These are phyloP conservation scores for Sinopyrophorus schimmeli DNA, from an alignment of 2,888 invertebrate genomes.

Conservation along the genomic window DNA sequence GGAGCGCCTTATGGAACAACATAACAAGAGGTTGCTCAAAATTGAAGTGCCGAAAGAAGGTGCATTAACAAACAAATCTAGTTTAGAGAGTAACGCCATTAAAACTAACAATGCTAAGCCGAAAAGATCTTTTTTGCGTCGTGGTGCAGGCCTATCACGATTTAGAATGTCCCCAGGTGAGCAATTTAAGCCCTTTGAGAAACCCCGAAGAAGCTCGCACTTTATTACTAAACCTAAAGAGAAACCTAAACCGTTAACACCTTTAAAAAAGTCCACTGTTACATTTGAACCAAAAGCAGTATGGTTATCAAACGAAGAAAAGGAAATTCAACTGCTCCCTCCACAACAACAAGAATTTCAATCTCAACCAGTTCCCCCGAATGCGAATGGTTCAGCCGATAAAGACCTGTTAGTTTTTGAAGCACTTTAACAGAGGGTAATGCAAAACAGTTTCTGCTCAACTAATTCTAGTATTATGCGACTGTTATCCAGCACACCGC, in stretches of 20 bases:
- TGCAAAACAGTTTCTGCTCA: constrained; percentile 60
- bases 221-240: neutral
- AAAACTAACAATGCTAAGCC: constrained; percentile 32
- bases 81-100: neutral
- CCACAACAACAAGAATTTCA: neutral
- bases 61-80: too few species aligned
- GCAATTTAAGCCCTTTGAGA: constrained; percentile 42
- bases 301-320: constrained; percentile 40
- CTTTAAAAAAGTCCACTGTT: constrained; percentile 38
- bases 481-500: constrained; percentile 37
- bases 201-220: too few species aligned
- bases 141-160: constrained; percentile 76
- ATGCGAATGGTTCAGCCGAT: constrained; percentile 37
- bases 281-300: constrained; percentile 45
- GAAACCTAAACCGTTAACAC: constrained; percentile 35
- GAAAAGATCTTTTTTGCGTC: constrained; percentile 68
- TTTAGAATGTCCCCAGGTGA: constrained; percentile 61
- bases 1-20: constrained; percentile 60
- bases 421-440: constrained; percentile 74
- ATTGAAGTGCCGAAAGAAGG: too few species aligned
- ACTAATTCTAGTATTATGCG: constrained; percentile 51
- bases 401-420: constrained; percentile 78
- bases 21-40: constrained; percentile 42
- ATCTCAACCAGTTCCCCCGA: constrained; percentile 31
- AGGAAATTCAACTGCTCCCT: neutral